A percentile compares a stretch with the other conserved stretches of the same genome.
Conservation (phyloP, 1,140 invertebrate species). For the Polypedilum pembai region DNA sequence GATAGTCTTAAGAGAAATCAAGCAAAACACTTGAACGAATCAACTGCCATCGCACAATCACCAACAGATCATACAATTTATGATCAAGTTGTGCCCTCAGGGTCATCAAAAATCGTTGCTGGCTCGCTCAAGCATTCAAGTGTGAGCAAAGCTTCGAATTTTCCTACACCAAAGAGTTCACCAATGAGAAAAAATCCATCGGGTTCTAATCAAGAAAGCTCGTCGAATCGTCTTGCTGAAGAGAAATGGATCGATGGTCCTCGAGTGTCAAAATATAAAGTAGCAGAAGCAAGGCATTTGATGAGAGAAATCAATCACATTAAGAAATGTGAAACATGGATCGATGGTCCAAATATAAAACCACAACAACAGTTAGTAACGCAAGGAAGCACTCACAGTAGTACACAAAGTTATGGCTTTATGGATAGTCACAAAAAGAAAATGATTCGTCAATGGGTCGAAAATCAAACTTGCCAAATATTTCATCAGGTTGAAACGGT, state of each 20-base stretch:
- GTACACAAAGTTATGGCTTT: constrained; percentile 61
- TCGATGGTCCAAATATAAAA: constrained; percentile 72
- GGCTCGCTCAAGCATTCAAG: constrained; percentile 32
- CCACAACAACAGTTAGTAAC: constrained; percentile 1
- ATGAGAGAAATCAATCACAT: constrained; percentile 65
- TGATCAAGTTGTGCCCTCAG: constrained; percentile 29
- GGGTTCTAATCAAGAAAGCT: constrained; percentile 39
- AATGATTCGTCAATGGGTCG: constrained; percentile 90
- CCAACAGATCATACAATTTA: constrained; percentile 26
- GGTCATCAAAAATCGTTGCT: constrained; percentile 33
- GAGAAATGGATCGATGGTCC: constrained; percentile 96
- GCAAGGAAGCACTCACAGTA: constrained; percentile 36
- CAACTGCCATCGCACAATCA: constrained; percentile 22
- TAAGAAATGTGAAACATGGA: constrained; percentile 83
- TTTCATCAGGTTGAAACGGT: constrained; percentile 37
- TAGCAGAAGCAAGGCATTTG: constrained; percentile 71
- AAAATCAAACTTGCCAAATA: constrained; percentile 78
- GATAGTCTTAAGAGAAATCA: constrained; percentile 36
- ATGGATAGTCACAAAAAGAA: constrained; percentile 87
- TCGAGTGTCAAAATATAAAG: constrained; percentile 70
- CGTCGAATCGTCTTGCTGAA: constrained; percentile 50
- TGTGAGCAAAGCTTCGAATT: constrained; percentile 41
- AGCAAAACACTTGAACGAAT: constrained; percentile 30
- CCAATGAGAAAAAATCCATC: constrained; percentile 44
- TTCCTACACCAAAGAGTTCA: constrained; percentile 51